Base-by-base conservation (phyloP, 2,797 vertebrate species). In the Falco biarmicus region DNA sequence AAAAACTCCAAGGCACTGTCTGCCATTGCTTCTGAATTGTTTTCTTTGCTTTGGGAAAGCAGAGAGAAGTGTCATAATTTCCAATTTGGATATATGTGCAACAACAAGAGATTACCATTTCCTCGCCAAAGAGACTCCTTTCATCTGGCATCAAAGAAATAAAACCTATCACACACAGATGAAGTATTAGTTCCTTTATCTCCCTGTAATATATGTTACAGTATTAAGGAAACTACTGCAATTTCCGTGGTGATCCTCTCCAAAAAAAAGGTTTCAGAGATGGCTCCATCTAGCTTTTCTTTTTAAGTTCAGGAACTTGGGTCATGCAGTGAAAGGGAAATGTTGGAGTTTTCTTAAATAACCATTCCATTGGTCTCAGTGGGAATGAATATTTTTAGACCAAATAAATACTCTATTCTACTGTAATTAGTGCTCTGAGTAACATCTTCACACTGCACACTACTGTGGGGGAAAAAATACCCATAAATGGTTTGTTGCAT, bases 121-220 rank as follows among this genome's bases (percentile, higher is more conserved):
- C 85, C 82, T 96, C 90, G 89, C 68, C 82, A 91, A 94, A 87
- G 70, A 93, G 57, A 81, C 31, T 79, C 80, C 93, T 97, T 98
- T 98, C 73, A 97, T 97, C 96, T 97, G 68, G 61, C 88, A 94
- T 96, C 95, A 97, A 97, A 98, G 94, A 91, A 96, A 91, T 64
- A 95, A 96, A 96, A 93, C 69, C 60, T 86, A 70, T 95, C 91
- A 95, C 66, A 87, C 53, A 71, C 20, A 95, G 61, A 90, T 61
- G 53, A 95, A 71, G 81, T 57, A 80, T 80, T 93, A 95, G 77
- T 65, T 91, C 78, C 93, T 88, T 91, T 78, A 79, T 83, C 83
- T 94, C 51, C 28, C 85, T 51, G 76, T 29, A 92, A 63, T 74
- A 37, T 71, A 83, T 80, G 54, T 89, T 74, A 80, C 14, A 92